A percentile compares a stretch with the other conserved stretches of the same genome.
These are phyloP conservation scores for Enteromius viviparus DNA, from an alignment of 2,797 vertebrate genomes.

Conservation along the genomic window DNA sequence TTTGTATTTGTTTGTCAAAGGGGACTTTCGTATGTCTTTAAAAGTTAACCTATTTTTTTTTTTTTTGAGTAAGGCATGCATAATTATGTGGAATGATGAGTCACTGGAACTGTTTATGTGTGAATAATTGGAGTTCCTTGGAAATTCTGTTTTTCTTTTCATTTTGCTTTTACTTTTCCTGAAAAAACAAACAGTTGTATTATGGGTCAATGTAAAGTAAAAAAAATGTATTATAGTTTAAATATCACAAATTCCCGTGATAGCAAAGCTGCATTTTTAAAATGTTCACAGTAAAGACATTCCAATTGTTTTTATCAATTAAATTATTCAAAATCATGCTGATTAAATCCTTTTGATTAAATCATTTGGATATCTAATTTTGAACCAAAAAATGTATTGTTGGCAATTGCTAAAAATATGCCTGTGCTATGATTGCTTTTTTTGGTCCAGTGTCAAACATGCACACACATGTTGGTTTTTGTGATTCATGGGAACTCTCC, in stretches of 20 bases:
- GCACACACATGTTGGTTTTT: too few species aligned
- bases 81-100: constrained; percentile 20
- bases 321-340: too few species aligned
- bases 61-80: background rate
- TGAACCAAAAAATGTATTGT: background rate
- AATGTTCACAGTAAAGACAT: too few species aligned
- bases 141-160: background rate
- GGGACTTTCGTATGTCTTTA: background rate
- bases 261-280: too few species aligned
- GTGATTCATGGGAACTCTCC: too few species aligned
- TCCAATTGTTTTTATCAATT: too few species aligned
- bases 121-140: constrained; percentile 41
- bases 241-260: too few species aligned
- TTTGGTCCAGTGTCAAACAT: background rate
- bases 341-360: too few species aligned
- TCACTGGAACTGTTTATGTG: constrained; percentile 25
- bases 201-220: too few species aligned
- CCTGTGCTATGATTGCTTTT: too few species aligned
- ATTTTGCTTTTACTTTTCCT: background rate
- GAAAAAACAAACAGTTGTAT: background rate
- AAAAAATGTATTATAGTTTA: too few species aligned
- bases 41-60: background rate
- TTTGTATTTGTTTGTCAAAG: background rate
- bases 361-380: background rate
- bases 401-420: background rate